phyloP scores from a whole-genome alignment of 2,888 invertebrate genomes.

The Pomacea canaliculata region DNA sequence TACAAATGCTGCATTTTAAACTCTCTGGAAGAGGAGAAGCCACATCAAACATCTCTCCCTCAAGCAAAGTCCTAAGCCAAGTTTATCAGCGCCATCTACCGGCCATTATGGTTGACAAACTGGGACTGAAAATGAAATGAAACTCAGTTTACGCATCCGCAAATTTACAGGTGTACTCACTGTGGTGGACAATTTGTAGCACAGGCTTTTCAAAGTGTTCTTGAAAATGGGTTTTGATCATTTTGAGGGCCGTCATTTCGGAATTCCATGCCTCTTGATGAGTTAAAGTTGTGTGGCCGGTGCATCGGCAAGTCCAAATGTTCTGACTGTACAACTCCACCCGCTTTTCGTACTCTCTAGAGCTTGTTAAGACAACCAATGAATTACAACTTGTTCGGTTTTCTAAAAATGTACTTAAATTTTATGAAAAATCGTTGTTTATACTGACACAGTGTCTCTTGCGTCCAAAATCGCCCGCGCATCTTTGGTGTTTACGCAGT shows the following conservation, averaged over 20 bases:
- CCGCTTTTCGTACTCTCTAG: slow-evolving; percentile 68
- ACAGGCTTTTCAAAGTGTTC: slow-evolving; percentile 66
- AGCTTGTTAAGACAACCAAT: slow-evolving; percentile 39
- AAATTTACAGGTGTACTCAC: slow-evolving; percentile 52
- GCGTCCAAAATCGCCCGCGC: too few relatives aligned
- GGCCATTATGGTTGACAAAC: not conserved
- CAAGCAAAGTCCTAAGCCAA: not conserved
- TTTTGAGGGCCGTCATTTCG: slow-evolving; percentile 63
- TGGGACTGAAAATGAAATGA: not conserved
- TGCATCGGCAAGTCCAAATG: slow-evolving; percentile 70
- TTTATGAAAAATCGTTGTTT: too few relatives aligned
- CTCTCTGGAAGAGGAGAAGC: too few relatives aligned
- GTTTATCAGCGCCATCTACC: not conserved
- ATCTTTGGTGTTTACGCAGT: too few relatives aligned
- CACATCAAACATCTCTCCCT: not conserved
- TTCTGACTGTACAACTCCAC: slow-evolving; percentile 65
- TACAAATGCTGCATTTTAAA: too few relatives aligned
- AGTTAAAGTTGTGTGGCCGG: slow-evolving; percentile 68
- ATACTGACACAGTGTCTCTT: too few relatives aligned
- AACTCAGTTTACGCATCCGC: too few relatives aligned
- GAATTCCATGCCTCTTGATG: slow-evolving; percentile 70
- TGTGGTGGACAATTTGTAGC: slow-evolving; percentile 68
- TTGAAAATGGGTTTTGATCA: slow-evolving; percentile 65
- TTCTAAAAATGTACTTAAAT: too few relatives aligned
- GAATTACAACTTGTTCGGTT: not conserved